phyloP scores from a whole-genome alignment of 1,140 invertebrate genomes.

The Aphidius gifuensis region DNA sequence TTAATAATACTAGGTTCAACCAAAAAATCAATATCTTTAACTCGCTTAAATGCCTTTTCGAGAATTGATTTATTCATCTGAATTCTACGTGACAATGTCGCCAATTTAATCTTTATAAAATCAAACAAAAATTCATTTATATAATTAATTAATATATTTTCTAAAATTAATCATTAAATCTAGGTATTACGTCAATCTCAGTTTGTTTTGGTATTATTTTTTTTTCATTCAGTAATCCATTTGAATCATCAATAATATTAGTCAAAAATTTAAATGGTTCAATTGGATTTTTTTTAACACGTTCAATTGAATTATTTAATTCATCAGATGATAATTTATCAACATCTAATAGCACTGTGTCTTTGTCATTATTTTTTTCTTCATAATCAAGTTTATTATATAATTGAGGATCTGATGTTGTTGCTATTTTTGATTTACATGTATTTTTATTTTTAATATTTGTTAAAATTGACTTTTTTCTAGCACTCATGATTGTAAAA shows the following conservation, averaged over 20 bases:
- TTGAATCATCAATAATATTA: conserved; percentile 26
- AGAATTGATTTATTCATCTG: conserved; percentile 32
- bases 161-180: background rate
- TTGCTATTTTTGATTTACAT: background rate
- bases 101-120: conserved; percentile 30
- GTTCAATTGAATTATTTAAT: conserved; percentile 27
- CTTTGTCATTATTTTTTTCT: background rate
- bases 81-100: conserved; percentile 29
- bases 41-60: conserved; percentile 29
- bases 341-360: conserved; percentile 11
- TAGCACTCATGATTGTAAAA: no score
- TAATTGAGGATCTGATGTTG: background rate
- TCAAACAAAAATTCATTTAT: conserved; percentile 6
- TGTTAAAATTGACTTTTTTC: no score
- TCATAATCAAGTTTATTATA: background rate
- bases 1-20: conserved; percentile 8
- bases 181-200: conserved; percentile 31
- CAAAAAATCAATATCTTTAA: conserved; percentile 30
- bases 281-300: conserved; percentile 27
- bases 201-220: conserved; percentile 17
- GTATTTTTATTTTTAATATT: background rate
- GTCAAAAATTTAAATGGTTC: conserved; percentile 35
- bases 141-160: background rate
- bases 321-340: conserved; percentile 18
- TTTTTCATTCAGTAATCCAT: conserved; percentile 7